Conservation (phyloP, 2,797 vertebrate species). For the Odontamblyopus lacepedii region DNA sequence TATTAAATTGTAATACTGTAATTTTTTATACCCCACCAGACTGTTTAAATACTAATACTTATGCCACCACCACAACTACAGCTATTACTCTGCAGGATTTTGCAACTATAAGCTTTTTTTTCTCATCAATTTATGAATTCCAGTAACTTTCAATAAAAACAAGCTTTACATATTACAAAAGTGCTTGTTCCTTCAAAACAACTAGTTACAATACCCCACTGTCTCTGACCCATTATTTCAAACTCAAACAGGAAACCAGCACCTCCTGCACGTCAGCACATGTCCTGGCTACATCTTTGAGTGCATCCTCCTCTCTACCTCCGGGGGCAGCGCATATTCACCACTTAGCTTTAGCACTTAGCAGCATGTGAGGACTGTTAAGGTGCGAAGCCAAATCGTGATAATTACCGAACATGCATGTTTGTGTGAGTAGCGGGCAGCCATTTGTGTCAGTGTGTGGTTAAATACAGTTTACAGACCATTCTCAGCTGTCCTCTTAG, state of each 20-base stretch:
- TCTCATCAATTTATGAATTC: too few species aligned
- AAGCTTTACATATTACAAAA: neutral
- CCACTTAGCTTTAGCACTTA: slow-evolving; percentile 40
- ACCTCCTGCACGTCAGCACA: slow-evolving; percentile 35
- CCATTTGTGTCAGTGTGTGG: slow-evolving; percentile 42
- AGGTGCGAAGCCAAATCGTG: slow-evolving; percentile 56
- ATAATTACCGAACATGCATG: slow-evolving; percentile 58
- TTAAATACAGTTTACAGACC: slow-evolving; percentile 53
- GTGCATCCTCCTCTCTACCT: slow-evolving; percentile 44
- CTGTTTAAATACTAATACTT: neutral
- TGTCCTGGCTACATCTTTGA: slow-evolving; percentile 36
- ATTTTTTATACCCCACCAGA: neutral
- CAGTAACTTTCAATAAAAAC: too few species aligned
- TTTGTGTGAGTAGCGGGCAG: slow-evolving; percentile 17
- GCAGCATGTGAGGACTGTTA: slow-evolving; percentile 35
- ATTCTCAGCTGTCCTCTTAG: slow-evolving; percentile 52
- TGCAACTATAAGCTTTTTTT: too few species aligned
- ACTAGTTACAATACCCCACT: neutral
- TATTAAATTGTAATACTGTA: too few species aligned
- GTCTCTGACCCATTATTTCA: slow-evolving; percentile 13
- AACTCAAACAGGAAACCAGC: slow-evolving; percentile 9
- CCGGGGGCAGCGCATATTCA: slow-evolving; percentile 29
- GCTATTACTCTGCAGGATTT: neutral
- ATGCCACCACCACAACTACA: neutral
- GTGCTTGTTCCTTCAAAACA: neutral